Evolutionary conservation across 2,113 vertebrate genomes (phyloP).

Genomic region (Hydrolagus affinis): DNA sequence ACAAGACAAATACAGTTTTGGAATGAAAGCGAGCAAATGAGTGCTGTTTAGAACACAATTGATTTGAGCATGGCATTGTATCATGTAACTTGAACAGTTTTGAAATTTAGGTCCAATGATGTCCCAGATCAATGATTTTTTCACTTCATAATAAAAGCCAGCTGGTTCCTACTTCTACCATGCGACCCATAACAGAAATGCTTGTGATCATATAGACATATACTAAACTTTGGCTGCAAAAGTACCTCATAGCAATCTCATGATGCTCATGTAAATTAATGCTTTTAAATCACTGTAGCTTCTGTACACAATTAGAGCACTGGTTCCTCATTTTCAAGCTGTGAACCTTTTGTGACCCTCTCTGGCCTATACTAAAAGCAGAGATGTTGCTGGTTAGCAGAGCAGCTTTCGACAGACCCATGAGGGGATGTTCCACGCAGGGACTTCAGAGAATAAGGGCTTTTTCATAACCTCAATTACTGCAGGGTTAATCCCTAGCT

Average conservation of each 20-base stretch:
- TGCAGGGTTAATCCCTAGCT: conserved; percentile 46
- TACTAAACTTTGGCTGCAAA: neutral
- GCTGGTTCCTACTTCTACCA: neutral
- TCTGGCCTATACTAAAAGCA: conserved; percentile 2
- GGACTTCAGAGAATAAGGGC: conserved; percentile 56
- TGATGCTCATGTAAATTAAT: neutral
- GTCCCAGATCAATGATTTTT: neutral
- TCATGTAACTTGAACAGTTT: no score
- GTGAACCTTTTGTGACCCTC: conserved; percentile 9
- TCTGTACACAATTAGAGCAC: neutral
- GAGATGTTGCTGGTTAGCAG: conserved; percentile 38
- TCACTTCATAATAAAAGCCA: neutral
- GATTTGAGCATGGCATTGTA: neutral
- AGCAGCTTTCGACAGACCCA: conserved; percentile 38
- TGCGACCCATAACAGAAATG: neutral
- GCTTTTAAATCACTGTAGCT: neutral
- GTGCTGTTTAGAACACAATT: neutral
- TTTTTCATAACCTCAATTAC: conserved; percentile 65
- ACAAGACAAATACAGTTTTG: neutral
- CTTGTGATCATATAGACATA: neutral
- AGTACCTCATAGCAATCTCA: neutral
- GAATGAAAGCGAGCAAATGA: neutral
- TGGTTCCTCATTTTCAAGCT: neutral
- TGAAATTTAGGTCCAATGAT: neutral
- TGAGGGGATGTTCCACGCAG: conserved; percentile 46